Conservation (phyloP, 2,113 vertebrate species). For the Lucifuga dentata region DNA sequence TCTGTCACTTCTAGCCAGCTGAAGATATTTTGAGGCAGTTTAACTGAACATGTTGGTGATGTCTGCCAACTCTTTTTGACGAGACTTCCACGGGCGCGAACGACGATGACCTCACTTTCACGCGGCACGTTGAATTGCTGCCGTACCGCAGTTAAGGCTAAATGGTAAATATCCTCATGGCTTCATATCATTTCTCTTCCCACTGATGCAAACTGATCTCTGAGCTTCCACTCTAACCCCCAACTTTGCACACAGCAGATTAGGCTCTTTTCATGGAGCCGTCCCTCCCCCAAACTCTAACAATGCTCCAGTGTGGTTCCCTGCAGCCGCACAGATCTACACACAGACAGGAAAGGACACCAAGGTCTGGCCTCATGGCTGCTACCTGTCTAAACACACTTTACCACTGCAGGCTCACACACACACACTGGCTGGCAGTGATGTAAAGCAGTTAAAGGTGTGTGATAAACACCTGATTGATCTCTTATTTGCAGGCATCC, state of each 20-base stretch:
- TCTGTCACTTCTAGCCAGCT: too few relatives aligned
- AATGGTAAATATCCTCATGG: not conserved
- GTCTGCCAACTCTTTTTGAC: too few relatives aligned
- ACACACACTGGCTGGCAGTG: too few relatives aligned
- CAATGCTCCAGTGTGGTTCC: slow-evolving; percentile 72
- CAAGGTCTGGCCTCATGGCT: slow-evolving; percentile 23
- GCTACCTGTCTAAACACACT: slow-evolving; percentile 51
- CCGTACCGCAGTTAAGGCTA: too few relatives aligned
- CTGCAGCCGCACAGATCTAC: slow-evolving; percentile 47
- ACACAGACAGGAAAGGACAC: slow-evolving; percentile 43
- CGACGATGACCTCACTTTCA: too few relatives aligned
- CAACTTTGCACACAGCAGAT: slow-evolving; percentile 68
- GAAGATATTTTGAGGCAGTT: too few relatives aligned
- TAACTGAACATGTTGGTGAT: too few relatives aligned
- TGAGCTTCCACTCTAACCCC: slow-evolving; percentile 18
- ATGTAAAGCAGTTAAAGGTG: too few relatives aligned
- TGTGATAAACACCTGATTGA: too few relatives aligned
- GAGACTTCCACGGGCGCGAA: too few relatives aligned
- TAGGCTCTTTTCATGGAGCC: slow-evolving; percentile 56
- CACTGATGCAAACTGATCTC: slow-evolving; percentile 33
- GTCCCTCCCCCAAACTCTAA: slow-evolving; percentile 61
- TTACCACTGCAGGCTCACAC: slow-evolving; percentile 9
- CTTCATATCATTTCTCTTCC: slow-evolving; percentile 10
- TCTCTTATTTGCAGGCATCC: too few relatives aligned
- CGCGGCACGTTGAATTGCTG: too few relatives aligned